These are phyloP conservation scores for Lethenteron camtschaticum DNA, from an alignment of 2,113 vertebrate genomes.

Conservation along the genomic window DNA sequence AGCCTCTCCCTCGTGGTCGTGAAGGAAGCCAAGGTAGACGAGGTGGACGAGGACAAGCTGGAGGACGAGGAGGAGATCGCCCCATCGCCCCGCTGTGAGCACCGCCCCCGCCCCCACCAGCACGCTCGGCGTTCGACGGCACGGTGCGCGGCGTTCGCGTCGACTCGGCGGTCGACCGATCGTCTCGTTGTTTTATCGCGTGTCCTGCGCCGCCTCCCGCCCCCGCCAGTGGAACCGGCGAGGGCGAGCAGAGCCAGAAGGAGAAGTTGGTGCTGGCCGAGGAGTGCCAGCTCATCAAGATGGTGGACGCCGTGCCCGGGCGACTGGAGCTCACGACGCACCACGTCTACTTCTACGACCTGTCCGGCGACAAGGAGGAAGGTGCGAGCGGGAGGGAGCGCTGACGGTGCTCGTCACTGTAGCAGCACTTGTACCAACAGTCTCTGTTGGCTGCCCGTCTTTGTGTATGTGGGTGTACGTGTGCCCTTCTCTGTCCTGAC, in stretches of 20 bases:
- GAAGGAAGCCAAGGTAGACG: constrained; percentile 80
- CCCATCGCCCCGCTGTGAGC: constrained; percentile 48
- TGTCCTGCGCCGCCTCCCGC: neutral
- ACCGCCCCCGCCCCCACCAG: neutral
- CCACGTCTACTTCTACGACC: constrained; percentile 75
- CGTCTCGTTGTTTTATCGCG: neutral
- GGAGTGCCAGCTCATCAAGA: constrained; percentile 86
- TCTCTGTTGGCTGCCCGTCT: too few relatives aligned
- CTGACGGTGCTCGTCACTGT: too few relatives aligned
- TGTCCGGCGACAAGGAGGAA: constrained; percentile 63
- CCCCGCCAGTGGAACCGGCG: constrained; percentile 34
- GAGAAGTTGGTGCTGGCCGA: constrained; percentile 79
- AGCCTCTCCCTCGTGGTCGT: constrained; percentile 58
- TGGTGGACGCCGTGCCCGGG: constrained; percentile 49
- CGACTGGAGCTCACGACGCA: constrained; percentile 80
- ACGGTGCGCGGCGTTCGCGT: neutral
- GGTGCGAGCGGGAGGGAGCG: neutral
- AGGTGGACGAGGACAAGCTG: constrained; percentile 63
- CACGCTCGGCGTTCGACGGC: neutral
- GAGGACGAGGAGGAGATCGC: constrained; percentile 52
- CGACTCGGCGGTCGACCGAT: too few relatives aligned
- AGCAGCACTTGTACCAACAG: too few relatives aligned
- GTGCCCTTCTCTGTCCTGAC: too few relatives aligned
- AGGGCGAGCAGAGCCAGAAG: constrained; percentile 47
- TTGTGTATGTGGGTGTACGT: too few relatives aligned